Conservation (phyloP, 2,113 vertebrate species). For the Rhea americana region DNA sequence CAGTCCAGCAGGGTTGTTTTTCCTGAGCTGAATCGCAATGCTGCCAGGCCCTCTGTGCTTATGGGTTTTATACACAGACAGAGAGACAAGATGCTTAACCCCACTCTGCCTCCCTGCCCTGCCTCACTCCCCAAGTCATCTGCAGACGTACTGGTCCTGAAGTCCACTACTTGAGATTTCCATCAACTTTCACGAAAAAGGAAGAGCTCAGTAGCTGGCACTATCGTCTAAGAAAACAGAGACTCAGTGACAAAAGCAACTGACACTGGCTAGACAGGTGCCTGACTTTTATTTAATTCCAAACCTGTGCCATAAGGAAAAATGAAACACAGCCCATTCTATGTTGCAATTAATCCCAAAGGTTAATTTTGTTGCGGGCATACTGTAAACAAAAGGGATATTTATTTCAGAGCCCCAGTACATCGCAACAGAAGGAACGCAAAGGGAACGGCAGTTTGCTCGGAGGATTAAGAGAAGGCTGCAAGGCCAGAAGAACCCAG, state of each 20-base stretch:
- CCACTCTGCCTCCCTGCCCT: background rate
- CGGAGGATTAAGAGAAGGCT: conserved; percentile 77
- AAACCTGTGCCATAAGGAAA: background rate
- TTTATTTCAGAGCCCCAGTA: conserved; percentile 69
- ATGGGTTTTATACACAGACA: background rate
- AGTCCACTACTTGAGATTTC: background rate
- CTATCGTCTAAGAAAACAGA: background rate
- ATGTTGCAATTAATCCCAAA: conserved; percentile 73
- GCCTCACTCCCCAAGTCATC: background rate
- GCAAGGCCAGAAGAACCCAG: conserved; percentile 72
- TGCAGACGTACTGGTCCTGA: background rate
- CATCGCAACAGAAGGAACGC: conserved; percentile 22
- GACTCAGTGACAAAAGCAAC: background rate
- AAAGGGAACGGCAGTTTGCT: conserved; percentile 68
- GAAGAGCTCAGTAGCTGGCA: background rate
- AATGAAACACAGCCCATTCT: conserved; percentile 39
- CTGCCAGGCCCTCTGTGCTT: background rate
- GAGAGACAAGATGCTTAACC: background rate
- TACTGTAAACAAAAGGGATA: conserved; percentile 78
- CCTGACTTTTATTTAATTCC: conserved; percentile 4
- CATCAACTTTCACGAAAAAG: background rate
- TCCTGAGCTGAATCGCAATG: background rate
- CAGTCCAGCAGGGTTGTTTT: background rate
- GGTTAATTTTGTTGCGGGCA: conserved; percentile 77
- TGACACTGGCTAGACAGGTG: background rate